Evolutionary conservation across 2,888 invertebrate species (phyloP), one percentile per base, ranked within the genome.

Genomic region (Scrobipalpa costella): DNA sequence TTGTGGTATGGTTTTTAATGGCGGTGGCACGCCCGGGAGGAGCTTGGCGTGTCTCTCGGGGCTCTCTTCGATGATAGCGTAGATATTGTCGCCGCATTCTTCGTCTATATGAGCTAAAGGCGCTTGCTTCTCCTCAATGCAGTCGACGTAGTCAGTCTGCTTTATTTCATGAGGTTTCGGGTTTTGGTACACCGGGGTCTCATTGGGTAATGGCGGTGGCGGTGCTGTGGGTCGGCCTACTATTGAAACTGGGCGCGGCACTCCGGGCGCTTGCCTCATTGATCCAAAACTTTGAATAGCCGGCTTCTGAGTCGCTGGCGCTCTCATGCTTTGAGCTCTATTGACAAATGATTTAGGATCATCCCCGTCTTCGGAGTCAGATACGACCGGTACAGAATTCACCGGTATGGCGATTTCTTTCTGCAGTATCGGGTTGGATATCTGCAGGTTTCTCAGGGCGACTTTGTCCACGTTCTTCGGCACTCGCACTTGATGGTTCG

Each of bases 61-160:
- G 40, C 94, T 93, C 78, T 97, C 97, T 76, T 97, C 97, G 60
- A 97, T 97, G 0, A 97, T 95, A 0, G 97, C 96, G 79, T 97
- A 97, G 68, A 97, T 97, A 75, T 96, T 97, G 75, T 97, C 97
- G 13, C 91, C 82, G 0, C 94, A 93, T 73, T 92, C 93, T 72
- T 94, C 94, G 66, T 93, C 92, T 59, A 95, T 94, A 69, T 94
- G 93, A 0, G 93, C 92, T 66, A 95, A 77, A 0, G 94, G 92
- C 0, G 92, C 90, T 33, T 93, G 92, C 55, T 92, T 91, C 67
- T 95, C 94, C 71, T 95, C 95, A 64, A 95, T 92, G 75, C 96
- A 96, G 78, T 97, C 96, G 57, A 96, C 96, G 77, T 97, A 97
- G 65, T 95, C 95, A 36, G 83, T 78, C 1, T 84, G 80, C 66